Base-by-base conservation (phyloP, 2,888 invertebrate genomes). In the Protula sp. region DNA sequence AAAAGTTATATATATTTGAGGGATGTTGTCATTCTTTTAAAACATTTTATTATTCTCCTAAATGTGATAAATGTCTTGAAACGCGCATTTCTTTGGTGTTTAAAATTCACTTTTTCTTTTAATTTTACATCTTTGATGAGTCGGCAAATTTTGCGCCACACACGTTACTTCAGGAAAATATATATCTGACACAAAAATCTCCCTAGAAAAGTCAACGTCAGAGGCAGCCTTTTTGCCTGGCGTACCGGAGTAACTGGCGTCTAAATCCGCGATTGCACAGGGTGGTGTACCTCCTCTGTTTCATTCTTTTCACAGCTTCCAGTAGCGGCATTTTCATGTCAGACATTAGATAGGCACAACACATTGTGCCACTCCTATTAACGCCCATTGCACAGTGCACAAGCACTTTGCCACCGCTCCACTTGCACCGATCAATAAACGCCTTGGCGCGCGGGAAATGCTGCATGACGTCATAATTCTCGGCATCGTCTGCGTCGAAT, bases 321-420 rank as follows among this genome's bases (percentile, higher is more conserved):
- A 61, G 50, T n/a, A 58, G 48, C 14, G 22, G 2, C 50, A 58
- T n/a, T 28, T 28, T 47, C 38, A 24, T 22, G 19, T 50, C 58
- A 2, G 26, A 22, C 50, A 54, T 54, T 1, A 58, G 47, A 30
- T 60, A 60, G 2, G 60, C 60, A 0, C n/a, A 9, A 30, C 56
- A 56, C 1, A 60, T 51, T 5, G 47, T 28, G 5, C 56, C 60
- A 29, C 56, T 57, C 5, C 60, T 19, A 29, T 60, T 60, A 28
- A 57, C 52, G 2, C 60, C 60, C 51, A 51, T 50, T 9, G 57
- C 60, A 51, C 60, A 57, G 30, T 60, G 57, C 29, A 60, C 60
- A 4, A 60, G 52, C 51, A 50, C 50, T 57, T 52, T 48, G 0
- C 60, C 60, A n/a, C 56, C 56, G 19, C 30, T n/a, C 26, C 26